Percentiles rank a stretch among this genome's conserved stretches.
These are phyloP conservation scores for Oryzias melastigma DNA, from an alignment of 2,113 vertebrate species.

Conservation along the genomic window DNA sequence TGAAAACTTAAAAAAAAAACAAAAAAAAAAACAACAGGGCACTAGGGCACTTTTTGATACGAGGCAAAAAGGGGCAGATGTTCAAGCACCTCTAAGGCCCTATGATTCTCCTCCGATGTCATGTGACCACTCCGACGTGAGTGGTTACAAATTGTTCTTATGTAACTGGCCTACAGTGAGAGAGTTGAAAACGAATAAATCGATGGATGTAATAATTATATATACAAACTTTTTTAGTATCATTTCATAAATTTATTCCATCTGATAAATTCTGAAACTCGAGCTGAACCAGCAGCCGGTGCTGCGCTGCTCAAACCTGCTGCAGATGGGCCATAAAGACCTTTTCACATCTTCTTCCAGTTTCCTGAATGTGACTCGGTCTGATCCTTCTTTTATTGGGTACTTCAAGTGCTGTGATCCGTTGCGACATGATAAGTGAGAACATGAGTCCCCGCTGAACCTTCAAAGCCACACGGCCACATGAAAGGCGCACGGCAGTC, in stretches of 20 bases:
- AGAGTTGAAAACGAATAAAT: conserved; percentile 1
- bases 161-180: no score
- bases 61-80: no score
- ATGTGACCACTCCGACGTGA: no score
- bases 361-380: conserved; percentile 36
- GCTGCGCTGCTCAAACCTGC: conserved; percentile 1
- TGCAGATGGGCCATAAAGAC: conserved; percentile 26
- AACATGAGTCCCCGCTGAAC: conserved; percentile 50
- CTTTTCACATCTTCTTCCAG: conserved; percentile 40
- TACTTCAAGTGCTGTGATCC: conserved; percentile 47
- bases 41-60: no score
- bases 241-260: conserved; percentile 14
- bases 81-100: no score
- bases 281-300: neutral
- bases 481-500: conserved; percentile 48
- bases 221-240: conserved; percentile 7
- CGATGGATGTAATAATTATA: conserved; percentile 7
- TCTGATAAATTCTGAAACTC: conserved; percentile 9
- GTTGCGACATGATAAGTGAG: conserved; percentile 54
- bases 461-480: conserved; percentile 53
- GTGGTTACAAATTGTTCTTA: no score
- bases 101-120: no score
- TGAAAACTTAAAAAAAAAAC: no score
- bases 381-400: conserved; percentile 53
- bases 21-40: no score